These are phyloP conservation scores for Rhodinocichla rosea DNA, from an alignment of 2,113 vertebrate genomes.

Conservation along the genomic window DNA sequence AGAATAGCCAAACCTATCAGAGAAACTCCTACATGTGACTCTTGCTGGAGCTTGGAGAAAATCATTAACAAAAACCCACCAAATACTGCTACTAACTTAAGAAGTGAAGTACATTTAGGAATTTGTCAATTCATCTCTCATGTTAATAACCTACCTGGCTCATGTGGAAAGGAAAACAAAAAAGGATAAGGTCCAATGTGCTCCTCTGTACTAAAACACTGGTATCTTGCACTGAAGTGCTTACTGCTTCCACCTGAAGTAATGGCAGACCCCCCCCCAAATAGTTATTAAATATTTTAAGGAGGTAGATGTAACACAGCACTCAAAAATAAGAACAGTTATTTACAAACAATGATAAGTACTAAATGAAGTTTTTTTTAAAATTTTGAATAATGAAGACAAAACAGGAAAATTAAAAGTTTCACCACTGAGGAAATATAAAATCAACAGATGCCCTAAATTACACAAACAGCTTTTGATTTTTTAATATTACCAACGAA, in stretches of 20 bases:
- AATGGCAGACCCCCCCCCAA: background rate
- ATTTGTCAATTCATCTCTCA: background rate
- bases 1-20: background rate
- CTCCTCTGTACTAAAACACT: conserved; percentile 98
- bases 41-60: background rate
- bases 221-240: conserved; percentile 96
- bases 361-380: background rate
- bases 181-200: conserved; percentile 96
- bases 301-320: background rate
- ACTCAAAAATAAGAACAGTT: background rate
- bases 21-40: background rate
- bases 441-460: background rate
- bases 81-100: background rate
- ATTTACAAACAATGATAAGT: background rate
- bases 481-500: background rate
- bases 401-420: background rate
- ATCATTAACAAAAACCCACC: background rate
- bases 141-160: conserved; percentile 84
- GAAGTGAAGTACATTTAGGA: background rate
- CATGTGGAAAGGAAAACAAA: conserved; percentile 99
- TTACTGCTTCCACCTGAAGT: conserved; percentile 95
- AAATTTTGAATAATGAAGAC: background rate
- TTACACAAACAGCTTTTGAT: background rate
- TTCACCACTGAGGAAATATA: background rate
- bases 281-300: background rate